phyloP scores from a whole-genome alignment of 2,797 vertebrate genomes.

The Erithacus rubecula region DNA sequence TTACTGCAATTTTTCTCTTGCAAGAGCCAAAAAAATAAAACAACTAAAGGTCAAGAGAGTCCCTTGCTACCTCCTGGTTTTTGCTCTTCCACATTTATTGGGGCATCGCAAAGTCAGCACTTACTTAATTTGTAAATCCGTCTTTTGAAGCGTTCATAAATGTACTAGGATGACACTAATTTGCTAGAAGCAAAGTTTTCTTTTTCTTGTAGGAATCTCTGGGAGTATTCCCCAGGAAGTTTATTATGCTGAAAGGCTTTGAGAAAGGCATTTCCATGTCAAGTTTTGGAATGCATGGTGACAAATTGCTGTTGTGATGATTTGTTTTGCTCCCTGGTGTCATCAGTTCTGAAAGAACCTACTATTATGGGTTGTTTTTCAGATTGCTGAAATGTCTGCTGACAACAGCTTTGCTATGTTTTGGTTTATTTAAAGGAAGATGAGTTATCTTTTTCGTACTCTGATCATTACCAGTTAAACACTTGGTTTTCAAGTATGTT shows the following conservation, averaged over 20 bases:
- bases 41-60: neutral
- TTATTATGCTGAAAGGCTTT: conserved; percentile 38
- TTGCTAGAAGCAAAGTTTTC: neutral
- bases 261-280: conserved; percentile 53
- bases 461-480: neutral
- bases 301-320: conserved; percentile 15
- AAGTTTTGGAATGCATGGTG: neutral
- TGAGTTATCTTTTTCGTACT: neutral
- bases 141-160: conserved; percentile 27
- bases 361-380: neutral
- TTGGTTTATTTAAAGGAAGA: neutral
- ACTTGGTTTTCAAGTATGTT: neutral
- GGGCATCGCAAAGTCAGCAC: neutral
- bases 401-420: neutral
- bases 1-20: neutral
- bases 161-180: neutral
- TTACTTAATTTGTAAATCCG: conserved; percentile 20
- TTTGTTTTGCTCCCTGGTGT: conserved; percentile 32
- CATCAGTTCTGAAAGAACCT: conserved; percentile 26
- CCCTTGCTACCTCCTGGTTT: neutral
- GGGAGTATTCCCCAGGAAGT: neutral
- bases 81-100: neutral
- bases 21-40: neutral
- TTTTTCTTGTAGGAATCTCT: neutral
- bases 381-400: conserved; percentile 29